phyloP scores from a whole-genome alignment of 2,113 vertebrate genomes.

The Pollimyrus isidori region DNA sequence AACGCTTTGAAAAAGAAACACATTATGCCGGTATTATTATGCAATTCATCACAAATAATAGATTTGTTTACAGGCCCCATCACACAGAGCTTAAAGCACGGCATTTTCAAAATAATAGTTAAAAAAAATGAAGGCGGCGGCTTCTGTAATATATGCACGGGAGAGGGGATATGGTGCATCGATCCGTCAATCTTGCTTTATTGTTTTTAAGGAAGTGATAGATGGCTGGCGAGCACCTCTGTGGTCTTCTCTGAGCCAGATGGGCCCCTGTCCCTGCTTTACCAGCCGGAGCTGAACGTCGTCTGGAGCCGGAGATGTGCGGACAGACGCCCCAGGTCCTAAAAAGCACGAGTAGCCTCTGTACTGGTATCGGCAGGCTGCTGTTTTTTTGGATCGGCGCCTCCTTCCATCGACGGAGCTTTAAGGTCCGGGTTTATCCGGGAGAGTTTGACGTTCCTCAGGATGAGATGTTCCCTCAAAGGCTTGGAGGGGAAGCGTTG shows the following conservation, averaged over 20 bases:
- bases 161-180: conserved; percentile 41
- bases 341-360: background rate
- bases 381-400: background rate
- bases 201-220: conserved; percentile 66
- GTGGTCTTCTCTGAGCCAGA: conserved; percentile 57
- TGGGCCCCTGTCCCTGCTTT: conserved; percentile 38
- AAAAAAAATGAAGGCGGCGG: conserved; percentile 41
- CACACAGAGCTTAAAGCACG: conserved; percentile 60
- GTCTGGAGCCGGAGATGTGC: conserved; percentile 50
- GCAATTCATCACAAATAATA: conserved; percentile 79
- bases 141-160: conserved; percentile 64
- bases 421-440: background rate
- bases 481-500: background rate
- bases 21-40: conserved; percentile 75
- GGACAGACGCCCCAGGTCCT: conserved; percentile 57
- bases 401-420: background rate
- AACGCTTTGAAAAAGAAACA: conserved; percentile 65
- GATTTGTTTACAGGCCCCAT: conserved; percentile 71
- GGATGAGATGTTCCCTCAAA: background rate
- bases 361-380: background rate
- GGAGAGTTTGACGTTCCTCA: background rate
- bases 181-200: conserved; percentile 49
- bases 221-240: conserved; percentile 57
- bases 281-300: conserved; percentile 45
- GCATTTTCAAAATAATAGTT: conserved; percentile 73